These are phyloP conservation scores for Chionomys nivalis DNA, from an alignment of 2,113 vertebrate genomes.

Conservation along the genomic window DNA sequence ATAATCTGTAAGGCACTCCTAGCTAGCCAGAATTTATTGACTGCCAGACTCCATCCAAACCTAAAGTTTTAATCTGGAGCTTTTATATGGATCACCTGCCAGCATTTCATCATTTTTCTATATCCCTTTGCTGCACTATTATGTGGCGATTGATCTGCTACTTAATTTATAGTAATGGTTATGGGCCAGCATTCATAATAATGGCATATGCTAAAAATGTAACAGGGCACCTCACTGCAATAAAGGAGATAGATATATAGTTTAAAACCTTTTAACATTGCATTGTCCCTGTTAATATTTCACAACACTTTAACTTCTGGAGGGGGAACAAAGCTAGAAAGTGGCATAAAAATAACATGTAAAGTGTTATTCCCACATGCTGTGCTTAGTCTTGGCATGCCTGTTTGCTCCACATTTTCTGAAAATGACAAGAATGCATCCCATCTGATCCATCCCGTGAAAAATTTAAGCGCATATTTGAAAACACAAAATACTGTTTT, in stretches of 20 bases:
- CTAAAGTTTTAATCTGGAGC: slow-evolving; percentile 44
- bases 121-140: not conserved
- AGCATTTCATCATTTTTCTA: slow-evolving; percentile 25
- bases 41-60: slow-evolving; percentile 26
- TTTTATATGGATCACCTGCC: slow-evolving; percentile 25
- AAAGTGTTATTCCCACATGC: slow-evolving; percentile 74
- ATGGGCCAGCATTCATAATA: slow-evolving; percentile 58
- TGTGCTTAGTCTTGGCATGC: slow-evolving; percentile 72
- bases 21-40: slow-evolving; percentile 2
- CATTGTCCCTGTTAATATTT: slow-evolving; percentile 66
- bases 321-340: not conserved
- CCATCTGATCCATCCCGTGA: slow-evolving; percentile 77
- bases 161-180: slow-evolving; percentile 68
- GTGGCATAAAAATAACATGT: slow-evolving; percentile 68
- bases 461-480: slow-evolving; percentile 77
- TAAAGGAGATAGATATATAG: slow-evolving; percentile 59
- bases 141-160: slow-evolving; percentile 44
- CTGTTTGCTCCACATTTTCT: slow-evolving; percentile 72
- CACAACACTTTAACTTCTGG: slow-evolving; percentile 48
- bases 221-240: slow-evolving; percentile 13
- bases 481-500: slow-evolving; percentile 80
- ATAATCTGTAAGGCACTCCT: not conserved
- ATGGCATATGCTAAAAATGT: slow-evolving; percentile 66
- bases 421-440: slow-evolving; percentile 74
- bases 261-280: slow-evolving; percentile 71